These are phyloP conservation scores for Mionectes olivaceus DNA, from an alignment of 2,797 vertebrate genomes.

Conservation along the genomic window DNA sequence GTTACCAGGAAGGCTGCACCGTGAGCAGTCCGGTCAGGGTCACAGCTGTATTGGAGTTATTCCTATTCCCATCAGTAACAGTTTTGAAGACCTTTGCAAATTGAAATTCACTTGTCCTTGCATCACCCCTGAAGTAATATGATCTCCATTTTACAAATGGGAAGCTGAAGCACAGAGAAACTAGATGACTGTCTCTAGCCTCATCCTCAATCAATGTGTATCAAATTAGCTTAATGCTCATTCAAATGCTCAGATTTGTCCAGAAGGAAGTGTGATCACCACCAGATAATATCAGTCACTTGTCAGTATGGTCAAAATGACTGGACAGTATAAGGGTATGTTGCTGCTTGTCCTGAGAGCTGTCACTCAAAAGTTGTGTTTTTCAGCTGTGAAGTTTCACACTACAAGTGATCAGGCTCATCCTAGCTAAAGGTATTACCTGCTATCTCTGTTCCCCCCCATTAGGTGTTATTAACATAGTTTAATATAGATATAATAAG, in stretches of 20 bases:
- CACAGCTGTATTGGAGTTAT: neutral
- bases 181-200: conserved; percentile 1
- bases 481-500: neutral
- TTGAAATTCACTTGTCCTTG: conserved; percentile 22
- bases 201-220: conserved; percentile 55
- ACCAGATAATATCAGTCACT: conserved; percentile 38
- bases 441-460: neutral
- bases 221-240: conserved; percentile 62
- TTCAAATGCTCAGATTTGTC: conserved; percentile 17
- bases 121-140: conserved; percentile 36
- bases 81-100: neutral
- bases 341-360: neutral
- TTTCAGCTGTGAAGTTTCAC: neutral
- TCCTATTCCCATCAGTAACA: neutral
- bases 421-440: neutral
- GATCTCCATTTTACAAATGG: conserved; percentile 52
- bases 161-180: conserved; percentile 5
- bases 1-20: neutral
- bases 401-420: neutral
- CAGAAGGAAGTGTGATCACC: conserved; percentile 50
- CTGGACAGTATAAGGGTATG: neutral
- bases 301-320: neutral
- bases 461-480: neutral
- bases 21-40: neutral
- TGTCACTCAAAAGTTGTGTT: neutral